Evolutionary conservation across 2,113 vertebrate genomes (phyloP), one percentile per base, ranked within the genome.

Genomic region (Chunga burmeisteri): DNA sequence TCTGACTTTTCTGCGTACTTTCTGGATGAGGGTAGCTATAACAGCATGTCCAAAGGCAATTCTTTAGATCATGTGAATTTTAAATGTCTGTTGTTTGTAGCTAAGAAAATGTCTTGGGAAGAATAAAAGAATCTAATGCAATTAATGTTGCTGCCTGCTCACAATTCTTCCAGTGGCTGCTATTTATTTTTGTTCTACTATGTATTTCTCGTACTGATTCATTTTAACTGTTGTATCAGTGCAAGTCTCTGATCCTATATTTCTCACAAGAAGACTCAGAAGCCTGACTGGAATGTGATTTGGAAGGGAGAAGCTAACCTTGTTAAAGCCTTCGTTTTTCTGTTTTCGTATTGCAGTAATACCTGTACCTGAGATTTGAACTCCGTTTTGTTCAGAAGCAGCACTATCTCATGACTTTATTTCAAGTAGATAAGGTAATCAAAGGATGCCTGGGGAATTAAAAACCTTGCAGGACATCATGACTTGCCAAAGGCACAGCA

Each of bases 401-500:
- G 50, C 6, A 22, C 75, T 71, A 56, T 70, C 46, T 86, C 81
- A 88, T 11, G 5, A 88, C 75, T 83, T 94, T 56, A 94, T 92
- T 82, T 90, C 42, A 75, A 94, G 74, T 18, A 92, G 88, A 90
- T 88, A 91, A 92, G 84, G 66, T 87, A 89, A 87, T 90, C 89
- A 95, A 74, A 94, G 49, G 36, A 49, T 82, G 53, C 20, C 74
- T 82, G 29, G 71, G 67, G 90, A 92, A 92, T 77, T 68, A 83
- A 73, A 94, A 87, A 86, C 55, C 75, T 86, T 66, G n/a, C 70
- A 83, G 71, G 53, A 68, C 50, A 62, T 52, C 53, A 40, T n/a
- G 62, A 62, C 74, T 90, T 96, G 92, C 92, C 89, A 96, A 91
- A 90, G 70, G 53, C 92, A 94, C 74, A 94, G 92, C 89, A 94